Evolutionary conservation across 2,888 invertebrate species (phyloP).

Genomic region (Cerastis leucographa): DNA sequence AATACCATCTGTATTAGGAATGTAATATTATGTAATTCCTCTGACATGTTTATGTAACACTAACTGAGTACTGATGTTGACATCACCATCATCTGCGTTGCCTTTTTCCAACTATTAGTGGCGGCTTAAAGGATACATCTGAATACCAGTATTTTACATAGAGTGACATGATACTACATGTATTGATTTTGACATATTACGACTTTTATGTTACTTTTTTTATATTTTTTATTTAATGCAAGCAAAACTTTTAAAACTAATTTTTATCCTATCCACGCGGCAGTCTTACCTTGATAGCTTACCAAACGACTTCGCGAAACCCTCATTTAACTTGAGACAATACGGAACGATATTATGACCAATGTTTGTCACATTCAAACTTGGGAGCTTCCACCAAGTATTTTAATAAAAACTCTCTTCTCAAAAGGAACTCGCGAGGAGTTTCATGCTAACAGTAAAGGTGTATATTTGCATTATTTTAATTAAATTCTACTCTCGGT

Average conservation of each 20-base stretch:
- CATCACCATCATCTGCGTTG: too few species aligned
- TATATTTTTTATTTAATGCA: not conserved
- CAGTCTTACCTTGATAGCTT: conserved; percentile 35
- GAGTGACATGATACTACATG: too few species aligned
- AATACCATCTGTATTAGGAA: not conserved
- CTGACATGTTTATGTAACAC: too few species aligned
- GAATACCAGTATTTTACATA: too few species aligned
- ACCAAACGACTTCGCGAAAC: conserved; percentile 51
- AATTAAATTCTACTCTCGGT: conserved; percentile 75
- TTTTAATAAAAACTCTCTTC: conserved; percentile 75
- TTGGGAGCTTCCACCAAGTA: conserved; percentile 68
- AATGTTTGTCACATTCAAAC: conserved; percentile 74
- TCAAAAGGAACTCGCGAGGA: conserved; percentile 67
- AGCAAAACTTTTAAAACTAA: conserved; percentile 19
- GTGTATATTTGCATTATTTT: conserved; percentile 82
- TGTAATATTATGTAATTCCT: too few species aligned
- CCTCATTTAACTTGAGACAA: conserved; percentile 68
- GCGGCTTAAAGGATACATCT: too few species aligned
- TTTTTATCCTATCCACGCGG: conserved; percentile 19
- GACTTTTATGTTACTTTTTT: too few species aligned
- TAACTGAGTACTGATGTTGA: too few species aligned
- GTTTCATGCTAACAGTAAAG: conserved; percentile 67
- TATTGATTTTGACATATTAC: too few species aligned
- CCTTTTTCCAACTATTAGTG: too few species aligned
- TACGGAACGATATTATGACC: conserved; percentile 65